phyloP scores from a whole-genome alignment of 2,797 vertebrate species.

The Trachurus trachurus region DNA sequence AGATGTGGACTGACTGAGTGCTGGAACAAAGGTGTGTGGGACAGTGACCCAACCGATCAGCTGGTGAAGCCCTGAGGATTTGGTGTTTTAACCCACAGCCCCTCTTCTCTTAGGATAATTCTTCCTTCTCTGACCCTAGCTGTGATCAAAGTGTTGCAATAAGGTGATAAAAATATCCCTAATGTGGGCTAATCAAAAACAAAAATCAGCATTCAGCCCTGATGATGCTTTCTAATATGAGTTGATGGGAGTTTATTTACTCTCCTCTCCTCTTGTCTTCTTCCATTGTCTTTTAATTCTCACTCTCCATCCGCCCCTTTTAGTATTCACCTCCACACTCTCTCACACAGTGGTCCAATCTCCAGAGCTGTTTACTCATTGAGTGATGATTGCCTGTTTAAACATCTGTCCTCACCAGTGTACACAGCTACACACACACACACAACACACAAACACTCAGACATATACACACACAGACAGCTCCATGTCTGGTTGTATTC shows the following conservation, averaged over 20 bases:
- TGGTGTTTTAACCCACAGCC: slow-evolving; percentile 52
- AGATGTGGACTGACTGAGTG: slow-evolving; percentile 39
- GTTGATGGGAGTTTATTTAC: slow-evolving; percentile 59
- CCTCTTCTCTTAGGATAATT: slow-evolving; percentile 34
- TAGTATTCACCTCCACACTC: slow-evolving; percentile 66
- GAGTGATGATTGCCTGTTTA: slow-evolving; percentile 76
- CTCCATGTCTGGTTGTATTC: slow-evolving; percentile 27
- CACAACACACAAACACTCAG: slow-evolving; percentile 25
- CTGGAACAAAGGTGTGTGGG: slow-evolving; percentile 26
- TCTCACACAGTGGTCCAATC: slow-evolving; percentile 51
- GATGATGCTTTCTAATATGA: slow-evolving; percentile 62
- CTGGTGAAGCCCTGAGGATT: slow-evolving; percentile 30
- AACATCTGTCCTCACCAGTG: slow-evolving; percentile 66
- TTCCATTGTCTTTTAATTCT: slow-evolving; percentile 47
- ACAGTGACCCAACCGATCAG: slow-evolving; percentile 44
- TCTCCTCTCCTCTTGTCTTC: slow-evolving; percentile 15
- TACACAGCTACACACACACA: slow-evolving; percentile 28
- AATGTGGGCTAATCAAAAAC: slow-evolving; percentile 70
- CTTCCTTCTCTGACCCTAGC: slow-evolving; percentile 43
- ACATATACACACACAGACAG: slow-evolving; percentile 13
- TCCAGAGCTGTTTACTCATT: slow-evolving; percentile 69
- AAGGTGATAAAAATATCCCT: slow-evolving; percentile 72
- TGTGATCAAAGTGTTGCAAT: slow-evolving; percentile 65
- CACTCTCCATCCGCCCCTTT: slow-evolving; percentile 34
- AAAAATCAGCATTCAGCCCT: slow-evolving; percentile 60